phyloP scores from a whole-genome alignment of 2,113 vertebrate species.

The Scatophagus argus region DNA sequence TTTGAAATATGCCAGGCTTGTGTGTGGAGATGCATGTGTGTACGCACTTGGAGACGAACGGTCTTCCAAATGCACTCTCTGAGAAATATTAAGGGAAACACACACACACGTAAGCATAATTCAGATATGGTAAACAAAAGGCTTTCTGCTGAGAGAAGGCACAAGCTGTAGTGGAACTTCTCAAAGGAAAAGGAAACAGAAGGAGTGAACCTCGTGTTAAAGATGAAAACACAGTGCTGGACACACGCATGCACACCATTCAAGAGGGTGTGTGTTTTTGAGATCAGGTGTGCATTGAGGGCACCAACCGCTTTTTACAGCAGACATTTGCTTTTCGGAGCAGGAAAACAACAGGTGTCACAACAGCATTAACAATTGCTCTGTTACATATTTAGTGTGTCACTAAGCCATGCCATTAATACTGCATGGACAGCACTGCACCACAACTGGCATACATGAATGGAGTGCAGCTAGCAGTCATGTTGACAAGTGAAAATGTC shows the following conservation, averaged over 20 bases:
- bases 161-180: constrained; percentile 7
- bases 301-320: constrained; percentile 11
- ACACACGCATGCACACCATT: not conserved
- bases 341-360: constrained; percentile 11
- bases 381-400: constrained; percentile 10
- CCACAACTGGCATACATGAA: constrained; percentile 16
- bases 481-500: constrained; percentile 11
- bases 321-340: constrained; percentile 15
- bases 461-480: constrained; percentile 42
- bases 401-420: constrained; percentile 22
- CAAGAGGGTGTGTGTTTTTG: constrained; percentile 31
- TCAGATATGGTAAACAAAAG: constrained; percentile 53
- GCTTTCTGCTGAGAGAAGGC: constrained; percentile 14
- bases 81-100: constrained; percentile 51
- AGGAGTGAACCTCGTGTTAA: not conserved
- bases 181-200: constrained; percentile 6
- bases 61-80: constrained; percentile 50
- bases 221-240: constrained; percentile 1
- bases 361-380: constrained; percentile 35
- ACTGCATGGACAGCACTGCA: not conserved
- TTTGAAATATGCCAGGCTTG: constrained; percentile 62
- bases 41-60: constrained; percentile 25
- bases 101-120: constrained; percentile 32
- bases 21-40: constrained; percentile 1
- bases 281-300: constrained; percentile 19